Base-by-base conservation (phyloP, 1,140 invertebrate genomes). In the Diuraphis noxia region DNA sequence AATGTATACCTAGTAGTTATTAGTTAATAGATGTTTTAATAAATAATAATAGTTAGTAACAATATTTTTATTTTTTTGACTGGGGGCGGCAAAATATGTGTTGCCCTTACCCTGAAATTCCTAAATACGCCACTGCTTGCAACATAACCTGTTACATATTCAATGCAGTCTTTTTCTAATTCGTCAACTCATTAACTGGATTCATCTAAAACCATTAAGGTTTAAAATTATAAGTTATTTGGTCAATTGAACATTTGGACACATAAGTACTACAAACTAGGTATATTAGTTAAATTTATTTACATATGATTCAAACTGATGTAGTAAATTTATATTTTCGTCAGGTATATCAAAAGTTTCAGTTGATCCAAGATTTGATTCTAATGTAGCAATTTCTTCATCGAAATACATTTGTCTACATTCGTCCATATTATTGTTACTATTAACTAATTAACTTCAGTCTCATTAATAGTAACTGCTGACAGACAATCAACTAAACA, bases 401-500 rank as follows among this genome's bases (percentile, higher is more conserved):
- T 38, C 3, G 36, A 38, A 38, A 81, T 81, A 38, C 6, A 40
- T 81, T 23, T 81, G 17, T 40, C 7, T 38, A 25, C 17, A 81
- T 23, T 81, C 10, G 1, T 40, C 77, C 36, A 40, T 81, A 3
- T 38, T 81, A 38, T 19, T 81, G 1, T 81, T 21, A 81, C 2
- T 40, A 23, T 40, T 81, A 38, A 81, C 7, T 23, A 25, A 23
- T 40, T 81, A 38, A 81, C 7, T 23, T 40, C 36, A 8, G 77
- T 36, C 19, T 81, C 77, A 38, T 81, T 81, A 40, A 81, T 81
- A 81, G 38, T 81, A 81, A 8, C 36, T 81, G 77, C 34, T 81
- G 77, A 40, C 36, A 81, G 9, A 81, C 77, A 81, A 81, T 81
- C 77, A 81, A 81, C 77, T 36, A 81, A 81, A 81, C 36, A 81